phyloP scores from a whole-genome alignment of 2,797 vertebrate genomes.

The Cirrhinus molitorella region DNA sequence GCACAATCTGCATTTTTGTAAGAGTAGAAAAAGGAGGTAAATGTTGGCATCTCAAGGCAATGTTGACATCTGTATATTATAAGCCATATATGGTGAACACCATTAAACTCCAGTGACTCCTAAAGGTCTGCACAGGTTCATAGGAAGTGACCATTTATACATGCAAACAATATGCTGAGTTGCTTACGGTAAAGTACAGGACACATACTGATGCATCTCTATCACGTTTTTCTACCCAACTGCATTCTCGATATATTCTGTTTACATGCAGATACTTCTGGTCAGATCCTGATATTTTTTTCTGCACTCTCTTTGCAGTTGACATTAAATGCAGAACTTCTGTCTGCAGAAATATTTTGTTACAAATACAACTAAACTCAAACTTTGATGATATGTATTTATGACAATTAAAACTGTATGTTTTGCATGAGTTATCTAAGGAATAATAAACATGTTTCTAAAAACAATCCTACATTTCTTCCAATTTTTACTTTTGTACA shows the following conservation, averaged over 20 bases:
- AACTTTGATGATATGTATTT: neutral
- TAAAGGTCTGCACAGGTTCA: neutral
- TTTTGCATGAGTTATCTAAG: too few species aligned
- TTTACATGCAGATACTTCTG: neutral
- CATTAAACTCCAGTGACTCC: neutral
- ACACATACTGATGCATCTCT: neutral
- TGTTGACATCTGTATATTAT: constrained; percentile 3
- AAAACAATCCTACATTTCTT: neutral
- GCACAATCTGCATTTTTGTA: constrained; percentile 37
- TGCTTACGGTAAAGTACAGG: neutral
- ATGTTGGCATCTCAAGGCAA: constrained; percentile 39
- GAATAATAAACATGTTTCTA: neutral
- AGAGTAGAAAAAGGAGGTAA: constrained; percentile 42
- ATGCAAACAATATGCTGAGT: neutral
- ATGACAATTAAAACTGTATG: neutral
- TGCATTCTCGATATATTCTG: neutral
- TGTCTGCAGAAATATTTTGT: constrained; percentile 1
- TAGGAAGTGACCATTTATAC: neutral
- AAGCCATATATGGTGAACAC: neutral
- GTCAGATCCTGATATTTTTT: neutral
- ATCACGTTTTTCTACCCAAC: neutral
- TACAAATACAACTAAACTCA: neutral
- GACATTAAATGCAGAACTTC: neutral
- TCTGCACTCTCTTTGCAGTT: neutral
- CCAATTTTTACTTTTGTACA: neutral